Evolutionary conservation across 1,140 invertebrate species (phyloP).

Genomic region (Adoxophyes honmai): DNA sequence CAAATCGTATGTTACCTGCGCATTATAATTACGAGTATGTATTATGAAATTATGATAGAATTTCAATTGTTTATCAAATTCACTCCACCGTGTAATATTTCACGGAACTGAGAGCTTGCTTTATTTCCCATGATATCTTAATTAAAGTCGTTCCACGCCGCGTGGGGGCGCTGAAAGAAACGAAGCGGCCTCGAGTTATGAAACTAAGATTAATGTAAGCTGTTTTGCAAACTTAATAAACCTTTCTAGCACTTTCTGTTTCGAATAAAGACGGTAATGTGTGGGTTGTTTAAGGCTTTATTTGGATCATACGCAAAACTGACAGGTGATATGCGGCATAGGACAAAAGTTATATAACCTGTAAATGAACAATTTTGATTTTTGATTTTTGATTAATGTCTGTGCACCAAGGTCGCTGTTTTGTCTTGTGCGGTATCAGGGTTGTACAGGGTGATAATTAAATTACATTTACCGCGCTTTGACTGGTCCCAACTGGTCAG

Average conservation of each 20-base stretch:
- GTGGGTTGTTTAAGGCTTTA: too few species aligned
- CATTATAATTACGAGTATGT: background rate
- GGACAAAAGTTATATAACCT: too few species aligned
- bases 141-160: slow-evolving; percentile 56
- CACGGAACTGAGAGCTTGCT: slow-evolving; percentile 48
- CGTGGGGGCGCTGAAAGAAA: slow-evolving; percentile 42
- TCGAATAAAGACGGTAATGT: too few species aligned
- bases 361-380: too few species aligned
- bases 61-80: slow-evolving; percentile 30
- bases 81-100: slow-evolving; percentile 48
- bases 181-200: slow-evolving; percentile 47
- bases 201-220: slow-evolving; percentile 66
- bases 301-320: too few species aligned
- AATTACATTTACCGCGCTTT: too few species aligned
- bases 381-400: too few species aligned
- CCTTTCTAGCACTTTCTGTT: slow-evolving; percentile 1
- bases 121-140: slow-evolving; percentile 70
- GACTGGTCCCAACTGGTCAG: too few species aligned
- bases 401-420: too few species aligned
- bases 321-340: too few species aligned
- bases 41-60: background rate
- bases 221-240: slow-evolving; percentile 53
- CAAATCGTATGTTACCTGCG: background rate
- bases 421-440: too few species aligned
- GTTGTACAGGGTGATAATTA: too few species aligned